These are phyloP conservation scores for Promerops cafer DNA, from an alignment of 2,113 vertebrate genomes.

Conservation along the genomic window DNA sequence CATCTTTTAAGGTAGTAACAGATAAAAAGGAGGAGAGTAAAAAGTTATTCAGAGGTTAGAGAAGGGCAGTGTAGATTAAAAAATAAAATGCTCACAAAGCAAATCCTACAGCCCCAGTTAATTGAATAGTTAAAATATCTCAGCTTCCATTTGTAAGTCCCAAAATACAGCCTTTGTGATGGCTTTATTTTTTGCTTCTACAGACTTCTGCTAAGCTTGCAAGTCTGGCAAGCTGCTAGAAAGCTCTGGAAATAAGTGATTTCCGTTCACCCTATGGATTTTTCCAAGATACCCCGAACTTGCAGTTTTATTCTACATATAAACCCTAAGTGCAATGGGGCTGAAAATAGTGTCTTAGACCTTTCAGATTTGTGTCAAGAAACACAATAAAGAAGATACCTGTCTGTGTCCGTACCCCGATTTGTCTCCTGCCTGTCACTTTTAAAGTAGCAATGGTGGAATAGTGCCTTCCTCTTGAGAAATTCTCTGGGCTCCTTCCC, in stretches of 20 bases:
- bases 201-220: conserved; percentile 30
- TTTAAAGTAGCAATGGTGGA: neutral
- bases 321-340: neutral
- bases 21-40: conserved; percentile 22
- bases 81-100: conserved; percentile 54
- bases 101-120: conserved; percentile 29
- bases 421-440: conserved; percentile 36
- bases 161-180: conserved; percentile 13
- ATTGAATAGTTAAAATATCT: conserved; percentile 56
- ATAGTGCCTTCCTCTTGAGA: conserved; percentile 8
- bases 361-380: neutral
- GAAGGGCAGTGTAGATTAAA: conserved; percentile 5
- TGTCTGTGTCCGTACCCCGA: neutral
- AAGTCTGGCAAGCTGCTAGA: neutral
- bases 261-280: neutral
- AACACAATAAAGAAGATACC: conserved; percentile 4
- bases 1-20: neutral
- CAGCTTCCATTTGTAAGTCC: conserved; percentile 2
- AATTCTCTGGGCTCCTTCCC: conserved; percentile 9
- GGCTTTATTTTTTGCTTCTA: conserved; percentile 12
- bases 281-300: neutral
- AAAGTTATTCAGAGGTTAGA: conserved; percentile 41
- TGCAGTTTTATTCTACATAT: neutral
- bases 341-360: neutral
- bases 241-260: neutral